Conservation (phyloP, 2,888 invertebrate species). For the Rotaria macrura region DNA sequence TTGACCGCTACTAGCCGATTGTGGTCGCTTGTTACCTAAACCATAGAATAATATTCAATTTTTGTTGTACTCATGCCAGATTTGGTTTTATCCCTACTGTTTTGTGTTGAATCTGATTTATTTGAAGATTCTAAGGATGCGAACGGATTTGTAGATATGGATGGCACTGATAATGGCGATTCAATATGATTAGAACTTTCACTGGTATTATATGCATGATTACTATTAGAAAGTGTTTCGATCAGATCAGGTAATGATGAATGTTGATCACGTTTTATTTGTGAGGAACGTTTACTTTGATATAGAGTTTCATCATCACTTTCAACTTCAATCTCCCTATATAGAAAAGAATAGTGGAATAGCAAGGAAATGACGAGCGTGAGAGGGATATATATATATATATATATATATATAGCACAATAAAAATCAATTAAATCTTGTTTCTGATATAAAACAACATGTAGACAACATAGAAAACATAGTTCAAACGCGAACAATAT, state of each 20-base stretch:
- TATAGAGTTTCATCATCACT: constrained; percentile 15
- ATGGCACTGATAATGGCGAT: not conserved
- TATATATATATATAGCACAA: too few relatives aligned
- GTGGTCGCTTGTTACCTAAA: not conserved
- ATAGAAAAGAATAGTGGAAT: not conserved
- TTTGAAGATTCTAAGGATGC: not conserved
- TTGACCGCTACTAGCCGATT: not conserved
- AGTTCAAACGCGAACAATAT: not conserved
- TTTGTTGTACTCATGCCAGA: too few relatives aligned
- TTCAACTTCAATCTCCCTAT: constrained; percentile 1
- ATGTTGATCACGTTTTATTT: constrained; percentile 12
- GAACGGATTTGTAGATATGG: not conserved
- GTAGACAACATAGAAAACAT: not conserved
- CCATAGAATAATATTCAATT: not conserved
- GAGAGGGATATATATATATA: too few relatives aligned
- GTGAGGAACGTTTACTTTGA: constrained; percentile 16
- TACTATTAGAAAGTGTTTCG: not conserved
- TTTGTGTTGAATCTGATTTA: not conserved
- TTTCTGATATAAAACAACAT: not conserved
- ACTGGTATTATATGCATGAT: not conserved
- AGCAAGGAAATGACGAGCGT: too few relatives aligned
- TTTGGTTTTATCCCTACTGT: not conserved
- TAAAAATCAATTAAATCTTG: too few relatives aligned
- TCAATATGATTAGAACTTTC: too few relatives aligned
- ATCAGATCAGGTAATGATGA: not conserved